These are phyloP conservation scores for Sarotherodon lohbergeri DNA, from an alignment of 2,113 vertebrate genomes.

Conservation along the genomic window DNA sequence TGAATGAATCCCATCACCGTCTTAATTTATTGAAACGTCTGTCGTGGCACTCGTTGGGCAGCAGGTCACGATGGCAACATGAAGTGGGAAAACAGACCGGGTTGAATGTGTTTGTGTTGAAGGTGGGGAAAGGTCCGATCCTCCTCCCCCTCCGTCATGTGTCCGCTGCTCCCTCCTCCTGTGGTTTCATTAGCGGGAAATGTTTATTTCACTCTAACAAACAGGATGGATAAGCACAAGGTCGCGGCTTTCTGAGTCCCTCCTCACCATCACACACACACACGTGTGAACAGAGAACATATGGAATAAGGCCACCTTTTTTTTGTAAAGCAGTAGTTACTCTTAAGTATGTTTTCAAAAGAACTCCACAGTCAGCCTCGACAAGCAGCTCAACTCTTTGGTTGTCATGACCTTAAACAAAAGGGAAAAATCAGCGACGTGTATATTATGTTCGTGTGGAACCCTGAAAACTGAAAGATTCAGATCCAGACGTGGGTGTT, in stretches of 20 bases:
- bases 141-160: neutral
- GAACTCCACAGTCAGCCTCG: neutral
- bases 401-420: conserved; percentile 20
- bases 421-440: conserved; percentile 56
- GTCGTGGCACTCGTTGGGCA: neutral
- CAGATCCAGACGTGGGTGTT: conserved; percentile 51
- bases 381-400: neutral
- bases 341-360: neutral
- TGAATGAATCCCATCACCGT: neutral
- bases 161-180: neutral
- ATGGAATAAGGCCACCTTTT: neutral
- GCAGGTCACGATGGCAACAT: neutral
- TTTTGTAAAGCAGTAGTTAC: neutral
- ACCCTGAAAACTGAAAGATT: conserved; percentile 22
- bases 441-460: conserved; percentile 47
- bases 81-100: neutral
- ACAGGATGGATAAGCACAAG: neutral
- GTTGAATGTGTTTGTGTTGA: conserved; percentile 45
- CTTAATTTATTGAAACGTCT: conserved; percentile 26
- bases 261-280: neutral
- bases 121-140: neutral
- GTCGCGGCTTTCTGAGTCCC: neutral
- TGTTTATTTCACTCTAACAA: neutral
- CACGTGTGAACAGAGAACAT: neutral
- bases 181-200: neutral